Evolutionary conservation across 1,140 invertebrate species (phyloP).

Genomic region (Lineus longissimus): DNA sequence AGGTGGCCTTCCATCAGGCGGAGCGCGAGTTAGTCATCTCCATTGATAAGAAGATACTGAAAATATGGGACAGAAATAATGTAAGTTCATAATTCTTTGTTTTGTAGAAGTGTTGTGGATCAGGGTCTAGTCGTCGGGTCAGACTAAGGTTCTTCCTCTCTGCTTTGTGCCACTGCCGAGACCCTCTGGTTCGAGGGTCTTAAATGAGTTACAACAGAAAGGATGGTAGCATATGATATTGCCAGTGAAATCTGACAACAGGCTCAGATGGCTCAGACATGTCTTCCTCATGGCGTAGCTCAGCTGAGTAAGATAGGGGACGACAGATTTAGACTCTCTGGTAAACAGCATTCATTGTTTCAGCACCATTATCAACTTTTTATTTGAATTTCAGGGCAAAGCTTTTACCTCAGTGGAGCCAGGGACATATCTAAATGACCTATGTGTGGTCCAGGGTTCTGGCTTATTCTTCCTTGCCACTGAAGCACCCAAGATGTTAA

Average conservation of each 20-base stretch:
- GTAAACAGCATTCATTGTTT: too few relatives aligned
- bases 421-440: conserved; percentile 77
- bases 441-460: conserved; percentile 82
- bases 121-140: neutral
- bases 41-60: conserved; percentile 86
- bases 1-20: conserved; percentile 80
- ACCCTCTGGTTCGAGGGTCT: too few relatives aligned
- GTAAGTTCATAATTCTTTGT: conserved; percentile 58
- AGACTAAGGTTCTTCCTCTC: too few relatives aligned
- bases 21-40: conserved; percentile 73
- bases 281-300: too few relatives aligned
- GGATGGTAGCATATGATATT: too few relatives aligned
- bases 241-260: too few relatives aligned
- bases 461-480: conserved; percentile 90
- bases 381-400: conserved; percentile 80
- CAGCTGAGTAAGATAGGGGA: too few relatives aligned
- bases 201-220: too few relatives aligned
- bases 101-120: neutral
- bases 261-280: too few relatives aligned
- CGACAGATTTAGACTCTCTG: too few relatives aligned
- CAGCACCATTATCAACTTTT: too few relatives aligned
- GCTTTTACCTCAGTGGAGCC: conserved; percentile 88
- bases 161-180: too few relatives aligned
- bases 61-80: conserved; percentile 89
- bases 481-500: conserved; percentile 89